Conservation (phyloP, 2,113 vertebrate genomes). For the Pseudopodoces humilis region DNA sequence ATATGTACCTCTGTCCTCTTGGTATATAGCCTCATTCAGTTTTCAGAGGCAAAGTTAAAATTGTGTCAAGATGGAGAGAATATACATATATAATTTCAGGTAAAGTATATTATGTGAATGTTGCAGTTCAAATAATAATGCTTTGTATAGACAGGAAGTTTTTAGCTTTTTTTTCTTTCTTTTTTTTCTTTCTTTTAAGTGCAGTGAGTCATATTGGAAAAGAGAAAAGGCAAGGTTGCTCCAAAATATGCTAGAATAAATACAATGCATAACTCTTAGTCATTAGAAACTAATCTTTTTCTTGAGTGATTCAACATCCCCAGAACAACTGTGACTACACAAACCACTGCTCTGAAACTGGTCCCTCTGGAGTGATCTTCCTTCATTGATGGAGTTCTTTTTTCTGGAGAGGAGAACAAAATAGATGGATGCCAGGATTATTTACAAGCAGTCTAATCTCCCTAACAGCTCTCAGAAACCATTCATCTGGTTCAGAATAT, state of each 20-base stretch:
- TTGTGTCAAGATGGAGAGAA: neutral
- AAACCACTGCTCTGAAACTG: neutral
- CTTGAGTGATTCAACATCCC: neutral
- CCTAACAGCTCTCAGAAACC: neutral
- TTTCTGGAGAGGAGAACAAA: neutral
- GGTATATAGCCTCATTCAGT: neutral
- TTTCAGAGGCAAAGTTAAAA: neutral
- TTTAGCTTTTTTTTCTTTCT: neutral
- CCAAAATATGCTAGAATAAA: neutral
- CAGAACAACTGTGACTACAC: neutral
- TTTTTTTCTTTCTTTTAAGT: neutral
- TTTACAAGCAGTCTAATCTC: conserved; percentile 14
- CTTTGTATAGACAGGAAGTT: neutral
- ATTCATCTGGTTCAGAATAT: conserved; percentile 25
- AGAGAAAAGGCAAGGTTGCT: neutral
- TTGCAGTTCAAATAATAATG: neutral
- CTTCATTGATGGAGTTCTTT: neutral
- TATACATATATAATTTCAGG: neutral
- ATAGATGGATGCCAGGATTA: neutral
- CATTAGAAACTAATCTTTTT: neutral
- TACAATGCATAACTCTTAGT: neutral
- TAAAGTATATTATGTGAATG: neutral
- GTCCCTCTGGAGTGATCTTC: neutral
- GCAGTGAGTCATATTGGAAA: neutral
- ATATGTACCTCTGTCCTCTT: neutral